phyloP scores from a whole-genome alignment of 2,113 vertebrate species.

The Notarius quadriscutis region DNA sequence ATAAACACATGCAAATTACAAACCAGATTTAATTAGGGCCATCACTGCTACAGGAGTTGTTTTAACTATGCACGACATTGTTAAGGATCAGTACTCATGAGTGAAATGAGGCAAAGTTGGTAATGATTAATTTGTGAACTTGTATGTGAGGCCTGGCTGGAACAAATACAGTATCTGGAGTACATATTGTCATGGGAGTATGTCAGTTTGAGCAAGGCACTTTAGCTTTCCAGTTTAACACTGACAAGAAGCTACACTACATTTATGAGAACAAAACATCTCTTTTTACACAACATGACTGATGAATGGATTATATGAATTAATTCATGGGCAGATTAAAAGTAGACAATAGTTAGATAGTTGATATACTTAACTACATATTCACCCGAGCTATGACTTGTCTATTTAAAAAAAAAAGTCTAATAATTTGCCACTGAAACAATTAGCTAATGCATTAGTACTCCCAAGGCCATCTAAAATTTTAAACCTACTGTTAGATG shows the following conservation, averaged over 20 bases:
- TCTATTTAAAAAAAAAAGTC: not conserved
- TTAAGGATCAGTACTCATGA: conserved; percentile 3
- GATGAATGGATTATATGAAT: not conserved
- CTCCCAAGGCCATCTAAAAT: not conserved
- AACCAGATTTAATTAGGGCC: not conserved
- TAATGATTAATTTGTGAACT: conserved; percentile 21
- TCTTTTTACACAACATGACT: not conserved
- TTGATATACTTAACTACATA: not conserved
- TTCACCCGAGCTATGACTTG: not conserved
- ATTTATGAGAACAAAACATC: not conserved
- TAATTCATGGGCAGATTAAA: not conserved
- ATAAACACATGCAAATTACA: too few species aligned
- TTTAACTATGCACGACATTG: not conserved
- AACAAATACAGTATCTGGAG: conserved; percentile 12
- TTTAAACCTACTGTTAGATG: not conserved
- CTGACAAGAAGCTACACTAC: not conserved
- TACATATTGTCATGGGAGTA: conserved; percentile 15
- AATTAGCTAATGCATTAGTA: too few species aligned
- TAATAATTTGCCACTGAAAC: not conserved
- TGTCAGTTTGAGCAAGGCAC: not conserved
- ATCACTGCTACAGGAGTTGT: not conserved
- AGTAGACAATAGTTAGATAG: not conserved
- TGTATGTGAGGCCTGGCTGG: not conserved
- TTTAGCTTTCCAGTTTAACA: not conserved
- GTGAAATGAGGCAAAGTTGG: not conserved